These are phyloP conservation scores for Trogon surrucura DNA, from an alignment of 2,113 vertebrate genomes.

Conservation along the genomic window DNA sequence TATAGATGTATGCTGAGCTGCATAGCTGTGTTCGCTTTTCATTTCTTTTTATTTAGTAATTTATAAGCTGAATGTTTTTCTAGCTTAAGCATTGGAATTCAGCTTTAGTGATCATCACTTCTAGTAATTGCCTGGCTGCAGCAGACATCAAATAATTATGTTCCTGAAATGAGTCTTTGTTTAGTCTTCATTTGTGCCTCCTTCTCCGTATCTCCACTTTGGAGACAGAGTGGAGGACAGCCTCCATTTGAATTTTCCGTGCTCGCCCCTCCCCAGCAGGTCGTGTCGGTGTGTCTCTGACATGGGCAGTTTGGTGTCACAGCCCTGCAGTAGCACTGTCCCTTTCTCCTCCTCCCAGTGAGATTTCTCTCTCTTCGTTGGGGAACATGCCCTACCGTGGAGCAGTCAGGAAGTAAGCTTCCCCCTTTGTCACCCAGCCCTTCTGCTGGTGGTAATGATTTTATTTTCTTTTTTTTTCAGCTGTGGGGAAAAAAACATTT, in stretches of 20 bases:
- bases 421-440: neutral
- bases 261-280: neutral
- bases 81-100: slow-evolving; percentile 23
- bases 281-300: neutral
- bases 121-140: slow-evolving; percentile 18
- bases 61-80: neutral
- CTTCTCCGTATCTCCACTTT: neutral
- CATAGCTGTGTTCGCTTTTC: neutral
- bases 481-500: slow-evolving; percentile 54
- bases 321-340: neutral
- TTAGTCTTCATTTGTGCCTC: slow-evolving; percentile 11
- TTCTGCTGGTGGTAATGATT: slow-evolving; percentile 44
- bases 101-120: neutral
- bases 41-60: neutral
- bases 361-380: neutral
- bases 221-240: neutral
- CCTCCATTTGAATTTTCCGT: neutral
- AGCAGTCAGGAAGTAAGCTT: slow-evolving; percentile 4
- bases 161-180: neutral
- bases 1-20: neutral
- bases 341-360: neutral
- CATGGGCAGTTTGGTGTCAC: neutral
- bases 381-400: neutral
- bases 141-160: slow-evolving; percentile 8
- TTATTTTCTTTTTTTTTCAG: neutral